Conservation (phyloP, 2,888 invertebrate genomes). For the Rhopalosiphum nymphaeae region DNA sequence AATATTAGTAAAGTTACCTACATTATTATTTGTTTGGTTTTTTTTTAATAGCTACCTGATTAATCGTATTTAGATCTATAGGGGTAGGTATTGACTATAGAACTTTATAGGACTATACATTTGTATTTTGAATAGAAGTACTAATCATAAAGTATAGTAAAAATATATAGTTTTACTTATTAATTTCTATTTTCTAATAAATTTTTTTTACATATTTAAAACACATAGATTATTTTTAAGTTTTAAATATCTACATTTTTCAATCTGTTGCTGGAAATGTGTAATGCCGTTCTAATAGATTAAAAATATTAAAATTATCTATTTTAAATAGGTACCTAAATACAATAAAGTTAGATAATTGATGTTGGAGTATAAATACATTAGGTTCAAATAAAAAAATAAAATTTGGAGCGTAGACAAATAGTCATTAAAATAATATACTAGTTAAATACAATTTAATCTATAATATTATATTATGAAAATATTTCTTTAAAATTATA, state of each 20-base stretch:
- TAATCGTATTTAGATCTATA: neutral
- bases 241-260: neutral
- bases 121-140: neutral
- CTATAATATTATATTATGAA: neutral
- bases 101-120: neutral
- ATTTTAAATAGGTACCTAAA: neutral
- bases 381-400: neutral
- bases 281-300: neutral
- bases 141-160: neutral
- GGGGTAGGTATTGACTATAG: no score
- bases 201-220: no score
- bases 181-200: no score
- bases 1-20: neutral
- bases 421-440: neutral
- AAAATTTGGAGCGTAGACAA: neutral
- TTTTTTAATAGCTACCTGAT: neutral
- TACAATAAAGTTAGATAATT: neutral
- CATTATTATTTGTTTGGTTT: neutral
- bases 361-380: neutral
- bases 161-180: neutral
- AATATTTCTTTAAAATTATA: neutral
- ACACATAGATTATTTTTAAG: no score
- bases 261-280: neutral
- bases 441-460: neutral
- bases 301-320: neutral